Evolutionary conservation across 2,113 vertebrate species (phyloP).

Genomic region (Daphoenositta chrysoptera): DNA sequence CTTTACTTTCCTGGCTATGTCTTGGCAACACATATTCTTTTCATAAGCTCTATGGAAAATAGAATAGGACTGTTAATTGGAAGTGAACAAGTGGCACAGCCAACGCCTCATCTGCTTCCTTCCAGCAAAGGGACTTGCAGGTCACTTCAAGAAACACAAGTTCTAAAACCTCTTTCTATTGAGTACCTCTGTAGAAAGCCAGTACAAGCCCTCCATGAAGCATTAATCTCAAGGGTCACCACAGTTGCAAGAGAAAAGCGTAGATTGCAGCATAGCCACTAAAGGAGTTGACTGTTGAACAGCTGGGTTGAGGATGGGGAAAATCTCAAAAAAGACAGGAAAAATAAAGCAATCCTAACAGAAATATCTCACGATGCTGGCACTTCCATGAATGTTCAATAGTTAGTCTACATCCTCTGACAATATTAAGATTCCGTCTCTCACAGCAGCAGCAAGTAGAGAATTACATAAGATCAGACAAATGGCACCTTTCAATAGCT

Average conservation of each 20-base stretch:
- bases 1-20: not conserved
- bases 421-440: not conserved
- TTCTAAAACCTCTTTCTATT: not conserved
- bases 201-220: not conserved
- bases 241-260: not conserved
- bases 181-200: not conserved
- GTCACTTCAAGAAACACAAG: not conserved
- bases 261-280: not conserved
- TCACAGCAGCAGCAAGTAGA: not conserved
- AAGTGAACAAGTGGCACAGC: not conserved
- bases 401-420: not conserved
- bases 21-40: not conserved
- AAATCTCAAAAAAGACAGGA: not conserved
- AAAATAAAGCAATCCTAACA: not conserved
- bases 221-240: not conserved
- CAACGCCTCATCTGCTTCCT: not conserved
- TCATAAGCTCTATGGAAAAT: not conserved
- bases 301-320: not conserved
- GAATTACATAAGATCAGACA: not conserved
- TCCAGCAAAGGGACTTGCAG: not conserved
- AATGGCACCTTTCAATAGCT: not conserved
- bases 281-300: not conserved
- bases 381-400: not conserved
- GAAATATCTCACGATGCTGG: not conserved
- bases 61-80: not conserved